phyloP scores from a whole-genome alignment of 2,797 vertebrate species.

The Rhinella marina region DNA sequence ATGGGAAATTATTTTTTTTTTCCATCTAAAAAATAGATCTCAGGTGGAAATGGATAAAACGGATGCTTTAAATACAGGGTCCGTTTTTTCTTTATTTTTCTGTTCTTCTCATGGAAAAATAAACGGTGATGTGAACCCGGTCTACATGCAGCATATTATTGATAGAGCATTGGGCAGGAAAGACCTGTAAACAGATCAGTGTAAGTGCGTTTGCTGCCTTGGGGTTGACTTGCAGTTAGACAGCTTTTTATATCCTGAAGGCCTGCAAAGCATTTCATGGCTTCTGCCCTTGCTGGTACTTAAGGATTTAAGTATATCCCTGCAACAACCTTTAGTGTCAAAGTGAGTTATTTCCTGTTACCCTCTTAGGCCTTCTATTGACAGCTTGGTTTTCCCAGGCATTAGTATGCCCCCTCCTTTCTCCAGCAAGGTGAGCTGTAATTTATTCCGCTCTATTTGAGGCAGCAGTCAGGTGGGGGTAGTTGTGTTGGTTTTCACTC shows the following conservation, averaged over 20 bases:
- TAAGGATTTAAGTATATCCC: conserved; percentile 52
- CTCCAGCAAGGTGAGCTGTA: conserved; percentile 44
- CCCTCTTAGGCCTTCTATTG: conserved; percentile 45
- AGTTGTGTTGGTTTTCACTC: neutral
- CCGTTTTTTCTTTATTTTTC: no score
- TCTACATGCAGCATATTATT: neutral
- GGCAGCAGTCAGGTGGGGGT: conserved; percentile 20
- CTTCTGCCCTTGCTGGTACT: conserved; percentile 22
- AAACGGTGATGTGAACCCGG: no score
- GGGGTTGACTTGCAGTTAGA: conserved; percentile 2
- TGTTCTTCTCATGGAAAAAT: no score
- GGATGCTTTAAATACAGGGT: no score
- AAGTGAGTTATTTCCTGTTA: conserved; percentile 52
- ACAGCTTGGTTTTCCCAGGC: conserved; percentile 35
- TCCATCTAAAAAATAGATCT: no score
- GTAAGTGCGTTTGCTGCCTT: neutral
- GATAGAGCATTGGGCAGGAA: neutral
- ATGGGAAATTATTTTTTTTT: no score
- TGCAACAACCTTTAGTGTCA: conserved; percentile 58
- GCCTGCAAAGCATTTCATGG: conserved; percentile 37
- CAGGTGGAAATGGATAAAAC: no score
- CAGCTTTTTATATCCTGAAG: conserved; percentile 43
- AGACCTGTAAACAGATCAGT: neutral
- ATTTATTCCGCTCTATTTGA: conserved; percentile 44
- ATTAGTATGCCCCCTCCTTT: conserved; percentile 5